phyloP scores from a whole-genome alignment of 2,888 invertebrate species.

The Cephus spinipes region DNA sequence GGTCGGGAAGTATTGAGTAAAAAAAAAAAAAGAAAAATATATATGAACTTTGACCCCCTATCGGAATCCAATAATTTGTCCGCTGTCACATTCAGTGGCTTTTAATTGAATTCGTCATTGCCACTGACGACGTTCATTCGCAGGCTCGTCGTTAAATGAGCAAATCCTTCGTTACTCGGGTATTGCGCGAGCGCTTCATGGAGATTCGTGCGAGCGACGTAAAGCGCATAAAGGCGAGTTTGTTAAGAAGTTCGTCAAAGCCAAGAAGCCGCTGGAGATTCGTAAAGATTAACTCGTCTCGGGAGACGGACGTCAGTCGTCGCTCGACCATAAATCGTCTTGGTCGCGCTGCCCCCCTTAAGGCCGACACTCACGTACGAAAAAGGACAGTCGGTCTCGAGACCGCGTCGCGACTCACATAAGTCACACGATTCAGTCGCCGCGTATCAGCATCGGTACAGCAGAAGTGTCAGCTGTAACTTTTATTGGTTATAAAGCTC shows the following conservation, averaged over 20 bases:
- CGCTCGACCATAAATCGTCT: slow-evolving; percentile 1
- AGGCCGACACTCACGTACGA: not conserved
- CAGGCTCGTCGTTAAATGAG: not conserved
- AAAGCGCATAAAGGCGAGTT: not conserved
- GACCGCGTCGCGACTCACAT: not conserved
- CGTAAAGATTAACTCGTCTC: not conserved
- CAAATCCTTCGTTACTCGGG: not conserved
- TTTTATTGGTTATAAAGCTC: slow-evolving; percentile 62
- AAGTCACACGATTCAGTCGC: not conserved
- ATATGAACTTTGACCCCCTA: not conserved
- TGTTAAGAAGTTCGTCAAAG: not conserved
- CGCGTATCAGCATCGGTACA: slow-evolving; percentile 29
- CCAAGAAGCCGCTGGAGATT: not conserved
- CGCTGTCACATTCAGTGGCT: not conserved
- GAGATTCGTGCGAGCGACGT: not conserved
- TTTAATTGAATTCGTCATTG: not conserved
- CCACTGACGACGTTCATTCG: not conserved
- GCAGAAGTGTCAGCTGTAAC: slow-evolving; percentile 60
- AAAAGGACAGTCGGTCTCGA: slow-evolving; percentile 2
- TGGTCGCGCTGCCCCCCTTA: not conserved
- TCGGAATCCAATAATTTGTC: not conserved
- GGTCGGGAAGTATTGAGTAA: not conserved
- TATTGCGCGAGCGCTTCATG: not conserved
- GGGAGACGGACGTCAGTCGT: not conserved
- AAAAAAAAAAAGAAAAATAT: not conserved